Evolutionary conservation across 2,113 vertebrate genomes (phyloP).

Genomic region (Peromyscus maniculatus): DNA sequence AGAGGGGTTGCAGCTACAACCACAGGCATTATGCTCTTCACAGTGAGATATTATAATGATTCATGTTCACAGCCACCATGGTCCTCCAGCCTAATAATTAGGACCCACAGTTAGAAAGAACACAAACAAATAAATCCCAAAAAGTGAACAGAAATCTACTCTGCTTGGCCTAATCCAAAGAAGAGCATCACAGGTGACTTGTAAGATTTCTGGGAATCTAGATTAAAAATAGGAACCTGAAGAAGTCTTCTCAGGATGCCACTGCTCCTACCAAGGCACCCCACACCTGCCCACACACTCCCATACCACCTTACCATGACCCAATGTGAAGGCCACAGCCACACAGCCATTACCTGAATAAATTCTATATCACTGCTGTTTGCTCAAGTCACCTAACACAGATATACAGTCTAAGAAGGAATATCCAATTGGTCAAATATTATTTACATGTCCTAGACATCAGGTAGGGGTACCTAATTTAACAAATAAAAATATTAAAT

Average conservation of each 20-base stretch:
- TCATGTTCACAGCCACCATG: background rate
- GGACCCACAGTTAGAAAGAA: background rate
- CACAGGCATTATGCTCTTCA: background rate
- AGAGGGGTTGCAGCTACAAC: background rate
- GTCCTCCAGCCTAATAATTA: background rate
- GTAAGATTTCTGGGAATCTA: background rate
- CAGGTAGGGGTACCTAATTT: background rate
- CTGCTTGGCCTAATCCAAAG: background rate
- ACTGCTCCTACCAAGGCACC: fast-evolving
- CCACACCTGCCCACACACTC: no score
- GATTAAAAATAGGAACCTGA: background rate
- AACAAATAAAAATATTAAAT: background rate
- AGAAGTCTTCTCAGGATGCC: background rate
- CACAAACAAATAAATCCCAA: background rate
- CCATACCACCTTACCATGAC: fast-evolving
- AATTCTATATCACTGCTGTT: background rate
- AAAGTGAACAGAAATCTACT: background rate
- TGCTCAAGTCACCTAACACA: background rate
- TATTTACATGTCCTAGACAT: background rate
- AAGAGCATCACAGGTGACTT: background rate
- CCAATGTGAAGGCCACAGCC: fast-evolving
- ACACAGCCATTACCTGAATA: background rate
- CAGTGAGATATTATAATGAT: background rate
- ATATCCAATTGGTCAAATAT: background rate
- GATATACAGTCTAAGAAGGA: background rate